These are phyloP conservation scores for Anaspis maculata DNA, from an alignment of 2,888 invertebrate species.

Conservation along the genomic window DNA sequence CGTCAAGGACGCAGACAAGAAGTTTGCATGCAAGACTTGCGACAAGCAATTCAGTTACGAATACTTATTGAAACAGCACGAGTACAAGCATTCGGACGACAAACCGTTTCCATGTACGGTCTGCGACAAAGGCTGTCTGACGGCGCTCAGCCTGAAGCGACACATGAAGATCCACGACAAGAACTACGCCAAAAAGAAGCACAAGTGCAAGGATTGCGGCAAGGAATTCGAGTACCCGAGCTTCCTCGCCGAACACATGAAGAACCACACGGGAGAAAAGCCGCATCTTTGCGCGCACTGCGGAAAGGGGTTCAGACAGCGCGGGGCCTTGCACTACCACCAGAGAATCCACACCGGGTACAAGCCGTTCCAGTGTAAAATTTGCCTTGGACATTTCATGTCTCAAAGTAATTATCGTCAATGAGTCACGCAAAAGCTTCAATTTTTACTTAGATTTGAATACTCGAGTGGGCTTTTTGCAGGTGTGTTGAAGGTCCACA, in stretches of 20 bases:
- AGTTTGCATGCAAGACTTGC: slow-evolving; percentile 25
- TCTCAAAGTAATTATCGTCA: slow-evolving; percentile 25
- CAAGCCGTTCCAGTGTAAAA: slow-evolving; percentile 25
- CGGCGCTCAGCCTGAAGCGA: slow-evolving; percentile 33
- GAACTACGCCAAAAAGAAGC: slow-evolving; percentile 30
- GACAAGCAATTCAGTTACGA: slow-evolving; percentile 27
- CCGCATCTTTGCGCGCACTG: slow-evolving; percentile 32
- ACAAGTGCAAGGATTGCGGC: slow-evolving; percentile 29
- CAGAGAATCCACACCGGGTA: slow-evolving; percentile 32
- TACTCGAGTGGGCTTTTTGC: background rate
- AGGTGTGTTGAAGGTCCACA: slow-evolving; percentile 27
- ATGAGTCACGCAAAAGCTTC: background rate
- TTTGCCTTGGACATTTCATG: slow-evolving; percentile 24
- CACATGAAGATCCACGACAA: slow-evolving; percentile 35
- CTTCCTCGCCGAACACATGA: slow-evolving; percentile 36
- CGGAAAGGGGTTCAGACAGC: slow-evolving; percentile 37
- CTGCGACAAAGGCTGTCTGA: slow-evolving; percentile 36
- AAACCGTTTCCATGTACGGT: slow-evolving; percentile 34
- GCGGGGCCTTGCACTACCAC: slow-evolving; percentile 31
- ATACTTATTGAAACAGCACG: slow-evolving; percentile 33
- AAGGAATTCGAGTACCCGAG: slow-evolving; percentile 33
- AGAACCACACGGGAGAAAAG: slow-evolving; percentile 38
- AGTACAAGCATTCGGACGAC: slow-evolving; percentile 29
- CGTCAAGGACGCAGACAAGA: slow-evolving; percentile 21
- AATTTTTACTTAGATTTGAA: background rate